Conservation (phyloP, 1,140 invertebrate genomes). For the Oscheius sp. region DNA sequence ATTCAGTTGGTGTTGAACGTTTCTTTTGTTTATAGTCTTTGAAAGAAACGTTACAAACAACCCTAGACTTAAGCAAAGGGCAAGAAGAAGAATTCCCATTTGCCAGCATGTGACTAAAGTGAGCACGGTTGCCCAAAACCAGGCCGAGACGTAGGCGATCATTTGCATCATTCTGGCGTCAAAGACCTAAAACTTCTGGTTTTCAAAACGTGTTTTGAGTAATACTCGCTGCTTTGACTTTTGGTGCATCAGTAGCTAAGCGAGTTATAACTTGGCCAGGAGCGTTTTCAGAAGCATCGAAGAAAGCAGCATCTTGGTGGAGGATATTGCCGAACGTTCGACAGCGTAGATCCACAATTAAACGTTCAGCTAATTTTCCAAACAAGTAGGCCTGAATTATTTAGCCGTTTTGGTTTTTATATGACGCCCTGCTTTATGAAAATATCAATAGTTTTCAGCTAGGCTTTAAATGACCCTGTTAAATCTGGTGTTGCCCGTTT, state of each 20-base stretch:
- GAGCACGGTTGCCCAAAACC: slow-evolving; percentile 53
- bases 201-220: too few relatives aligned
- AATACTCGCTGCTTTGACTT: slow-evolving; percentile 64
- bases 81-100: background rate
- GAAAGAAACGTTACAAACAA: background rate
- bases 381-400: slow-evolving; percentile 33
- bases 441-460: too few relatives aligned
- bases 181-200: too few relatives aligned
- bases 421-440: too few relatives aligned
- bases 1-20: background rate
- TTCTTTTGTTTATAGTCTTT: background rate
- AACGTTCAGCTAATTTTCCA: slow-evolving; percentile 59
- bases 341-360: slow-evolving; percentile 62
- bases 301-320: slow-evolving; percentile 64
- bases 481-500: too few relatives aligned
- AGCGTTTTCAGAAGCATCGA: slow-evolving; percentile 63
- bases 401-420: too few relatives aligned
- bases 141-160: slow-evolving; percentile 60
- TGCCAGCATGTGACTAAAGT: slow-evolving; percentile 23
- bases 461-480: too few relatives aligned
- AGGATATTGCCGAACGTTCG: slow-evolving; percentile 62
- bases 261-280: slow-evolving; percentile 63
- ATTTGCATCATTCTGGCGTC: slow-evolving; percentile 64
- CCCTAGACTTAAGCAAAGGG: background rate
- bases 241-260: slow-evolving; percentile 64